These are phyloP conservation scores for Tinamus guttatus DNA, from an alignment of 2,113 vertebrate species.

Conservation along the genomic window DNA sequence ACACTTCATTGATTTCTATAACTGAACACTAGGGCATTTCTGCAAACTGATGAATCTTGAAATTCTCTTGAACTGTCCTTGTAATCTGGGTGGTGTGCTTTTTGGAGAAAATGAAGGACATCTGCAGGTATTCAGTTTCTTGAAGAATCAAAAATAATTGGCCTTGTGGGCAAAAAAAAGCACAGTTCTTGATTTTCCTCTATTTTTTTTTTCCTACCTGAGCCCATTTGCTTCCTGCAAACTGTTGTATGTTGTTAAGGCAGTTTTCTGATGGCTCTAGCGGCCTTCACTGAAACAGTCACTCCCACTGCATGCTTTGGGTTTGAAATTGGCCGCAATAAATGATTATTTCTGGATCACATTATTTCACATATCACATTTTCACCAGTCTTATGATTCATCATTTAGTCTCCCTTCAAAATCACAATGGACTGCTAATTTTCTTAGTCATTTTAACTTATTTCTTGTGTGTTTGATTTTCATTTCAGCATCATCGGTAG, in stretches of 20 bases:
- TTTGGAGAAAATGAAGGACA: not conserved
- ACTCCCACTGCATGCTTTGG: not conserved
- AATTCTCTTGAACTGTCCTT: not conserved
- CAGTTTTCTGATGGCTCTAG: not conserved
- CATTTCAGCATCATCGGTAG: not conserved
- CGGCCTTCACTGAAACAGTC: not conserved
- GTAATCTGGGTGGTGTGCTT: not conserved
- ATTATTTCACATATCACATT: not conserved
- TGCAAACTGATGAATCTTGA: conserved; percentile 12
- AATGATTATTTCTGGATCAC: not conserved
- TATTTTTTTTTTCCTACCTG: not conserved
- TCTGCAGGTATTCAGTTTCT: not conserved
- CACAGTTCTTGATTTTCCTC: not conserved
- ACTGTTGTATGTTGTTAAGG: not conserved
- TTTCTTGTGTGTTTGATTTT: not conserved
- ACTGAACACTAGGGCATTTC: not conserved
- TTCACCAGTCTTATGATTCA: not conserved
- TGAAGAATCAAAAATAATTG: not conserved
- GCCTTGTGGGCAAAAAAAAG: not conserved
- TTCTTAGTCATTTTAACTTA: not conserved
- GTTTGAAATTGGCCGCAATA: not conserved
- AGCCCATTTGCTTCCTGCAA: not conserved
- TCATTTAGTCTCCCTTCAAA: not conserved
- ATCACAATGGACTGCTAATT: not conserved
- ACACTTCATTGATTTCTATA: conserved; percentile 28